Conservation (phyloP, 1,140 invertebrate species). For the Heliothis subflexa region DNA sequence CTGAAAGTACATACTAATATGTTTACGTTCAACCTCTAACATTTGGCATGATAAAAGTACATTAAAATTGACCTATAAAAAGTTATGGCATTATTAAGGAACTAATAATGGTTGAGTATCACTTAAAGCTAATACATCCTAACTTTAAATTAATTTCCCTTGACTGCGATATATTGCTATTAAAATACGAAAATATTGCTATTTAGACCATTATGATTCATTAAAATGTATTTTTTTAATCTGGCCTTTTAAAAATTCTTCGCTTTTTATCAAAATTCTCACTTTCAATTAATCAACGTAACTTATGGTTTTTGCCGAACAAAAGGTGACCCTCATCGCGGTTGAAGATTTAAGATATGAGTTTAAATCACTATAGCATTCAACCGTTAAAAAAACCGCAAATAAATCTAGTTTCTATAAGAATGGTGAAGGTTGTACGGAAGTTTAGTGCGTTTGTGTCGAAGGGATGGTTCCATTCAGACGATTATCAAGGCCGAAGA, state of each 20-base stretch:
- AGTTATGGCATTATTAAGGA: not conserved
- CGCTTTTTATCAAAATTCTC: too few species aligned
- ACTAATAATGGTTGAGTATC: slow-evolving; percentile 1
- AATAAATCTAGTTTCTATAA: slow-evolving; percentile 18
- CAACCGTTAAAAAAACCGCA: slow-evolving; percentile 16
- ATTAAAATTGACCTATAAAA: not conserved
- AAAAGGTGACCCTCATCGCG: not conserved
- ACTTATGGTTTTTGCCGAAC: slow-evolving; percentile 13
- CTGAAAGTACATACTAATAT: not conserved
- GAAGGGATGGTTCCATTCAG: slow-evolving; percentile 17
- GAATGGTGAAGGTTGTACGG: not conserved
- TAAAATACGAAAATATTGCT: not conserved
- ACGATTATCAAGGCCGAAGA: slow-evolving; percentile 12
- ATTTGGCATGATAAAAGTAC: not conserved
- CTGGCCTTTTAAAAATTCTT: too few species aligned
- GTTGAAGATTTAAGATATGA: not conserved
- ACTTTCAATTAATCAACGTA: too few species aligned
- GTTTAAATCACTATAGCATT: not conserved
- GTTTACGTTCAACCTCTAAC: not conserved
- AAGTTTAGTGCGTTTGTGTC: not conserved
- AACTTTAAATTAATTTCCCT: not conserved
- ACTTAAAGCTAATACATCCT: not conserved
- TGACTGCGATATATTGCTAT: not conserved
- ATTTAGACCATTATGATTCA: too few species aligned
- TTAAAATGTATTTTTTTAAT: too few species aligned